Evolutionary conservation across 2,797 vertebrate genomes (phyloP).

Genomic region (Oophaga sylvatica): DNA sequence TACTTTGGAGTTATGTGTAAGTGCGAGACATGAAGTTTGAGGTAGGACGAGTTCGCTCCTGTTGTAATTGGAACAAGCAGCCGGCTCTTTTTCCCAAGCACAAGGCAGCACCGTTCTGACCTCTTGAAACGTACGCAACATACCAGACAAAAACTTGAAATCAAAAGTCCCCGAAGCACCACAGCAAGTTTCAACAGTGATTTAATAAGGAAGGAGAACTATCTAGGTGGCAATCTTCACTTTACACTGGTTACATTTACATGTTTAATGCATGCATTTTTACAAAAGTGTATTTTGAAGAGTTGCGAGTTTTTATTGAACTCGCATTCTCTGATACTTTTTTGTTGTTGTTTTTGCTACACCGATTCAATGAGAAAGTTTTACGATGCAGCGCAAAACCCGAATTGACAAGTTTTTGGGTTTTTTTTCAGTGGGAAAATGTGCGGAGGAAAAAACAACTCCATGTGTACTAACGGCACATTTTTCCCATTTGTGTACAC

Average conservation of each 20-base stretch:
- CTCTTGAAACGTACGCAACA: constrained; percentile 53
- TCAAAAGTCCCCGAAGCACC: constrained; percentile 61
- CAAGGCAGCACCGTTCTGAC: constrained; percentile 40
- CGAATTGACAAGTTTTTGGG: no score
- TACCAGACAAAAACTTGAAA: constrained; percentile 56
- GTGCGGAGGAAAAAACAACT: no score
- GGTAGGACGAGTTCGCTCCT: constrained; percentile 57
- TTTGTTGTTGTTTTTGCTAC: no score
- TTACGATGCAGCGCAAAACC: no score
- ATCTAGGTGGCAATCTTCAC: constrained; percentile 30
- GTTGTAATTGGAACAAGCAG: constrained; percentile 59
- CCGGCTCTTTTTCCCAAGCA: constrained; percentile 49
- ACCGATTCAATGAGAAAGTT: no score
- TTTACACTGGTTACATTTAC: constrained; percentile 3
- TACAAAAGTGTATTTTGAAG: not conserved
- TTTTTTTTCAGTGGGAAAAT: no score
- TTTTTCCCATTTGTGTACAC: no score
- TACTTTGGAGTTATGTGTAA: constrained; percentile 55
- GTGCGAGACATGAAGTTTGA: constrained; percentile 39
- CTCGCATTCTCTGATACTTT: no score
- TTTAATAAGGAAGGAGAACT: constrained; percentile 34
- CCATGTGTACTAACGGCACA: no score
- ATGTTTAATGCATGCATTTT: not conserved
- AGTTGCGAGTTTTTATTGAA: no score
- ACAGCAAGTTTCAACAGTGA: constrained; percentile 58